These are phyloP conservation scores for Neodon shergylaensis DNA, from an alignment of 2,113 vertebrate genomes.

Conservation along the genomic window DNA sequence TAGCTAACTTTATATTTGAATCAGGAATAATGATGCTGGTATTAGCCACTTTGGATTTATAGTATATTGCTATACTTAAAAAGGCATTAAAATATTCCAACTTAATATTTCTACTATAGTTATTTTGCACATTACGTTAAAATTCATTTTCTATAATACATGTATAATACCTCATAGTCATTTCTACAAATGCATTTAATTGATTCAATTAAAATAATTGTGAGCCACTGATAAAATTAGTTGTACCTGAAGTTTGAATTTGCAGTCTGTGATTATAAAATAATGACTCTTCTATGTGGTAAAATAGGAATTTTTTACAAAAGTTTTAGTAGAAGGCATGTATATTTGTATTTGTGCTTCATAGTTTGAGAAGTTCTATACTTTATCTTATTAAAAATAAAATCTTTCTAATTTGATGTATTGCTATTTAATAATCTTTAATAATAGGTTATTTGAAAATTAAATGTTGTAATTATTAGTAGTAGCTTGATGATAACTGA, in stretches of 20 bases:
- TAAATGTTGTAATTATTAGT: slow-evolving; percentile 37
- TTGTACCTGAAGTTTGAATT: slow-evolving; percentile 1
- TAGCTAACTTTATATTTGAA: slow-evolving; percentile 69
- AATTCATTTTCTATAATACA: slow-evolving; percentile 62
- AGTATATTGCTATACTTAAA: slow-evolving; percentile 69
- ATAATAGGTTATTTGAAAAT: slow-evolving; percentile 26
- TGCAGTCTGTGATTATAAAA: slow-evolving; percentile 35
- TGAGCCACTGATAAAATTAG: slow-evolving; percentile 40
- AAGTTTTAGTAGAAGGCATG: background rate
- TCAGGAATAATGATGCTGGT: slow-evolving; percentile 67
- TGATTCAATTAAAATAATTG: slow-evolving; percentile 70
- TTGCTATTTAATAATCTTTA: background rate
- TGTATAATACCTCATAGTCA: slow-evolving; percentile 19
- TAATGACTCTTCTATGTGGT: background rate
- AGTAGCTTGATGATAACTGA: background rate
- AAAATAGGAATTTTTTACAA: background rate
- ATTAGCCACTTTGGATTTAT: slow-evolving; percentile 61
- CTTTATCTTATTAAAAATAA: slow-evolving; percentile 15
- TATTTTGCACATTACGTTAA: slow-evolving; percentile 64
- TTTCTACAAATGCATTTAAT: slow-evolving; percentile 63
- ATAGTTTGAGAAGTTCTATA: slow-evolving; percentile 21
- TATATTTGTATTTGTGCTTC: slow-evolving; percentile 6
- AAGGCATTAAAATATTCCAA: slow-evolving; percentile 70
- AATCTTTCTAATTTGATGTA: background rate
- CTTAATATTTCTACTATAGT: slow-evolving; percentile 61